Evolutionary conservation across 2,797 vertebrate genomes (phyloP).

Genomic region (Anolis apletophallus): DNA sequence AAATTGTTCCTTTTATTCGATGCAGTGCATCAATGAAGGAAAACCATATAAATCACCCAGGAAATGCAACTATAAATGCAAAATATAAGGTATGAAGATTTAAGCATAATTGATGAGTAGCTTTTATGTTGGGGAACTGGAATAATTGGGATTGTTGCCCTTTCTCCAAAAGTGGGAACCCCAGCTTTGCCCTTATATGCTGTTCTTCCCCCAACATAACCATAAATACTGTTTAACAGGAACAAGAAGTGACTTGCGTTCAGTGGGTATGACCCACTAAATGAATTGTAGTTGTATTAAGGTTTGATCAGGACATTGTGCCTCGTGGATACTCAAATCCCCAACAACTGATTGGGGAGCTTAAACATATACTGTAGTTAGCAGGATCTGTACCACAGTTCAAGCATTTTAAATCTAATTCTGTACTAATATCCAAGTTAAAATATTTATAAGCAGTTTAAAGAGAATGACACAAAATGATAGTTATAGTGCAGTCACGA

Average conservation of each 20-base stretch:
- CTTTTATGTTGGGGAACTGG: too few relatives aligned
- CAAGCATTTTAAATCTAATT: not conserved
- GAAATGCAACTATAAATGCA: not conserved
- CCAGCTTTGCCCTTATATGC: too few relatives aligned
- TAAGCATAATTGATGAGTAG: too few relatives aligned
- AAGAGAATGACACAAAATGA: not conserved
- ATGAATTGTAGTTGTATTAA: too few relatives aligned
- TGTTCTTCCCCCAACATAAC: too few relatives aligned
- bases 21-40: not conserved
- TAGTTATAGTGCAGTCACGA: not conserved
- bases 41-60: not conserved
- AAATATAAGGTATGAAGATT: not conserved
- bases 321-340: not conserved
- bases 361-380: not conserved
- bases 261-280: too few relatives aligned
- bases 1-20: not conserved
- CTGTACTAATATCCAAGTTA: not conserved
- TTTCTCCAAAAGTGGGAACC: too few relatives aligned
- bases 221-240: too few relatives aligned
- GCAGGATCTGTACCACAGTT: not conserved
- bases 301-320: too few relatives aligned
- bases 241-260: too few relatives aligned
- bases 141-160: too few relatives aligned
- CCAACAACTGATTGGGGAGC: not conserved
- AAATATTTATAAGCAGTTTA: slow-evolving; percentile 2